Conservation (phyloP, 2,888 invertebrate genomes). For the Cactoblastis cactorum region DNA sequence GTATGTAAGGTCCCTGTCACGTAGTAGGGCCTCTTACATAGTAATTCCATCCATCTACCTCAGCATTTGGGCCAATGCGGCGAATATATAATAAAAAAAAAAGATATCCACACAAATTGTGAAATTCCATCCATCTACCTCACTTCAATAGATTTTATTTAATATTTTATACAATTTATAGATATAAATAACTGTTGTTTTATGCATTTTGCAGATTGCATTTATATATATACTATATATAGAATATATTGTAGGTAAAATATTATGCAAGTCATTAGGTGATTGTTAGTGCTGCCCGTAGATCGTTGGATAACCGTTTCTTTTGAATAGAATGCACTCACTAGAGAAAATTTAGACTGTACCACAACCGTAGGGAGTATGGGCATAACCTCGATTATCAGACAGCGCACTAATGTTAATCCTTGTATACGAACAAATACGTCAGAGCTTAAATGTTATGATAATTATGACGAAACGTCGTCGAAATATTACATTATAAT, state of each 20-base stretch:
- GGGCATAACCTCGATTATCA: slow-evolving; percentile 42
- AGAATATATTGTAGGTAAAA: slow-evolving; percentile 76
- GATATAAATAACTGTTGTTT: slow-evolving; percentile 78
- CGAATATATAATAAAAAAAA: slow-evolving; percentile 61
- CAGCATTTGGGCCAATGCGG: slow-evolving; percentile 77
- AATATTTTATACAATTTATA: slow-evolving; percentile 80
- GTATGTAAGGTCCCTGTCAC: slow-evolving; percentile 66
- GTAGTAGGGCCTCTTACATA: slow-evolving; percentile 69
- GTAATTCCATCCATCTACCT: slow-evolving; percentile 81
- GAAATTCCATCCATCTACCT: slow-evolving; percentile 87
- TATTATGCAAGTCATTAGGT: slow-evolving; percentile 71
- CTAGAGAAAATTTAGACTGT: slow-evolving; percentile 59
- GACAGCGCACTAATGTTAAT: slow-evolving; percentile 58
- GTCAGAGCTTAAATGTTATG: slow-evolving; percentile 71
- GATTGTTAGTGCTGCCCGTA: slow-evolving; percentile 70
- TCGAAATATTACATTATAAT: slow-evolving; percentile 34
- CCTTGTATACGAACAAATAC: slow-evolving; percentile 77
- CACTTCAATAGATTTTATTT: slow-evolving; percentile 82
- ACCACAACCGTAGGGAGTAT: slow-evolving; percentile 53
- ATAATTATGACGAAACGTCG: slow-evolving; percentile 52
- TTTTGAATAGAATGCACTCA: slow-evolving; percentile 62
- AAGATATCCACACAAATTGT: slow-evolving; percentile 77
- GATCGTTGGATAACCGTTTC: slow-evolving; percentile 38
- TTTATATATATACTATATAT: slow-evolving; percentile 76
- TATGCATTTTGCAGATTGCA: slow-evolving; percentile 79